Percentiles rank a stretch among this genome's conserved stretches.
These are phyloP conservation scores for Sciurus niger DNA, from an alignment of 2,113 vertebrate genomes.

Conservation along the genomic window DNA sequence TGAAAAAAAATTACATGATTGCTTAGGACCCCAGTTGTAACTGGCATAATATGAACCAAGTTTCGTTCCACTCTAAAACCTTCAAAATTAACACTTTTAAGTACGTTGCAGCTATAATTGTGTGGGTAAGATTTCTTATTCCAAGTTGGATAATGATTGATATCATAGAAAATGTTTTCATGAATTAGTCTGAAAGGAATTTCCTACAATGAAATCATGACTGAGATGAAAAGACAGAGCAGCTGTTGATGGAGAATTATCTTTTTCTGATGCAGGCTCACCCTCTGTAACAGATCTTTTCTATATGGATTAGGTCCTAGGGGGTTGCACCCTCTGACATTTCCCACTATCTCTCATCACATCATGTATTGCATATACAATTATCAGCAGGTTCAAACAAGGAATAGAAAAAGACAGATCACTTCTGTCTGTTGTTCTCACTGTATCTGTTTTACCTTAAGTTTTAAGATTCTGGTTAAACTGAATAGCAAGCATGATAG, in stretches of 20 bases:
- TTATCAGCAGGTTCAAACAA: neutral
- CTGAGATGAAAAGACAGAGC: neutral
- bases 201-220: constrained; percentile 37
- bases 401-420: neutral
- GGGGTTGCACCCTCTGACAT: neutral
- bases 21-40: neutral
- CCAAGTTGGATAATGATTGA: neutral
- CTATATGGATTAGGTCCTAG: neutral
- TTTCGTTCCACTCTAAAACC: constrained; percentile 28
- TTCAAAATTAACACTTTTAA: neutral
- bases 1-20: constrained; percentile 1
- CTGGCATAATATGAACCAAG: neutral
- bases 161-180: neutral
- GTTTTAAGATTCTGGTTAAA: neutral
- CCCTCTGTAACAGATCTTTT: neutral
- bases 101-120: neutral
- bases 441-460: neutral
- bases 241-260: neutral
- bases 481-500: neutral
- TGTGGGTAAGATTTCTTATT: constrained; percentile 25
- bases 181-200: neutral
- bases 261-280: neutral
- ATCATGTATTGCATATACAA: neutral
- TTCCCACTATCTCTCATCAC: neutral
- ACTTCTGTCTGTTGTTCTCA: neutral